Evolutionary conservation across 2,113 vertebrate genomes (phyloP), one percentile per base, ranked within the genome.

Genomic region (Lampris megalopsis): DNA sequence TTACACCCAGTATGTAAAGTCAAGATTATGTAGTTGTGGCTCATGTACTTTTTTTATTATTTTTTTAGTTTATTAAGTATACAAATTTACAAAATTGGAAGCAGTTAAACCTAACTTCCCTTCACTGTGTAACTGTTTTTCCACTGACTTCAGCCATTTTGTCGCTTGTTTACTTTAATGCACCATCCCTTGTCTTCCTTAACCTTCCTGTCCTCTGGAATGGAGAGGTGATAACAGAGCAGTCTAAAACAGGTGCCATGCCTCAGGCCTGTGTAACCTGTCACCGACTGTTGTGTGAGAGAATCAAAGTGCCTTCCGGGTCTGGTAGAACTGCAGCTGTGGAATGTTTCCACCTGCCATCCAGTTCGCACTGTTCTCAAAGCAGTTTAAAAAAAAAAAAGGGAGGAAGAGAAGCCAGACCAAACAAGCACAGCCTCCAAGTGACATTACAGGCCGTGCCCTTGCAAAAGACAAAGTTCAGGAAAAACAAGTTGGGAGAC

Each of bases 401-500:
- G 9, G 41, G 58, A 71, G 62, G 78, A 81, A 82, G 78, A 83
- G 63, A 68, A 58, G 5, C 5, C 50, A 58, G 71, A 42, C 10
- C 0, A 7, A 37, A 10, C 59, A 75, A 63, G 78, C 73, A 74
- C 85, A 59, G 56, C 82, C 86, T 86, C 69, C 74, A 0, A 24
- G 1, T 92, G 90, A 90, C 71, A 72, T 86, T 86, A 85, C 78
- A 79, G 67, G 56, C 53, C 6, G 6, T 68, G 60, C 35, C 4
- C 6, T 10, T 47, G 53, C 75, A 57, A 77, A 75, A 74, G 80
- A 60, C 6, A 6, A 60, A 9, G 8, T 62, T 85, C 92, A 83
- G 89, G 94, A 91, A 90, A 81, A 93, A 91, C 94, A 0, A 62
- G 94, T 91, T 78, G 47, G 74, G 57, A 37, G 36, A 71, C 90